Conservation (phyloP, 1,140 invertebrate genomes). For the Muscidifurax raptorellus region DNA sequence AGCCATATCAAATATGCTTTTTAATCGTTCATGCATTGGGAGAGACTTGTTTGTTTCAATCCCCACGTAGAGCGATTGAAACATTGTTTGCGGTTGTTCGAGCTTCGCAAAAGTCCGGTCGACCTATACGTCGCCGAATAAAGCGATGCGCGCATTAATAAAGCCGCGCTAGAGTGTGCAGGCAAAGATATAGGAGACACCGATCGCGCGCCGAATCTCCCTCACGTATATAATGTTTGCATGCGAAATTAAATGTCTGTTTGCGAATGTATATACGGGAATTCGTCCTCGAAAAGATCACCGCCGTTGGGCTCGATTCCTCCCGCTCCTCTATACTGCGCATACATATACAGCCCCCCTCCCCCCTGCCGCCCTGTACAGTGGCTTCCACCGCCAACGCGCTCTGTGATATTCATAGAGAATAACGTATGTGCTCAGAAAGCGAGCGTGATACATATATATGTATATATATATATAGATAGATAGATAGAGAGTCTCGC, state of each 20-base stretch:
- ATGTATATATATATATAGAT: too few species aligned
- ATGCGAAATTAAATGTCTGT: slow-evolving; percentile 70
- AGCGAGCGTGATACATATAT: slow-evolving; percentile 21
- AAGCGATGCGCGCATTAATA: slow-evolving; percentile 51
- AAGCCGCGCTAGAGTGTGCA: neutral
- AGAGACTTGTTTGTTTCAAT: slow-evolving; percentile 21
- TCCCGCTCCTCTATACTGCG: slow-evolving; percentile 29
- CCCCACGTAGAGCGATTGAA: neutral
- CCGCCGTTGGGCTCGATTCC: slow-evolving; percentile 27
- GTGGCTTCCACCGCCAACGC: slow-evolving; percentile 11
- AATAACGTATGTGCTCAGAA: slow-evolving; percentile 52
- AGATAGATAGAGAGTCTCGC: slow-evolving; percentile 11
- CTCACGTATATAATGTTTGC: slow-evolving; percentile 62
- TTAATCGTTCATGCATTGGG: slow-evolving; percentile 28
- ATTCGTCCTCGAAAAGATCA: slow-evolving; percentile 52
- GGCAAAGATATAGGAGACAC: neutral
- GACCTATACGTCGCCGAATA: slow-evolving; percentile 39
- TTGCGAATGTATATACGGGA: slow-evolving; percentile 59
- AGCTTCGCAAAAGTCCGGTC: slow-evolving; percentile 6
- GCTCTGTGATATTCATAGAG: slow-evolving; percentile 65
- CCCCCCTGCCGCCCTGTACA: too few species aligned
- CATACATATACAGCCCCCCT: slow-evolving; percentile 18
- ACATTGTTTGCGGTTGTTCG: slow-evolving; percentile 46
- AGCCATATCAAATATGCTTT: slow-evolving; percentile 2
- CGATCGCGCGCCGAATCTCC: neutral